Percentiles rank a stretch among this genome's conserved stretches.
Conservation (phyloP, 2,113 vertebrate species). For the Circaetus gallicus region DNA sequence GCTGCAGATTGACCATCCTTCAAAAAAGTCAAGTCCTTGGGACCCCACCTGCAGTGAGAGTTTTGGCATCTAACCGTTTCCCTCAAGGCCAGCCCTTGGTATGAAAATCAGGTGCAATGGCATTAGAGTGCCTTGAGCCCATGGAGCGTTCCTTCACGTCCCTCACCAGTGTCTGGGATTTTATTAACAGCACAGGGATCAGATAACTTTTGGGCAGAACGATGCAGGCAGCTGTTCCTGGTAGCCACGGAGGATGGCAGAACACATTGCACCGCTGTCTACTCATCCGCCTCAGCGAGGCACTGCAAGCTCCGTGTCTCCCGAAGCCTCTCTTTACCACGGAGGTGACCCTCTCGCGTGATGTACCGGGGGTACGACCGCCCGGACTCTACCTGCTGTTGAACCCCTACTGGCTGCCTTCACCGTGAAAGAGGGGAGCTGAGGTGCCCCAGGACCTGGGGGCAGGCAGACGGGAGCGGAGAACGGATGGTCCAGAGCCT, state of each 20-base stretch:
- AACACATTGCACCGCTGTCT: fast-evolving
- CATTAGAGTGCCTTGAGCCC: not conserved
- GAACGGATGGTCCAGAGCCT: not conserved
- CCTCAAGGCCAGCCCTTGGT: not conserved
- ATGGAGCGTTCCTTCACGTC: not conserved
- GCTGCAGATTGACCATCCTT: not conserved
- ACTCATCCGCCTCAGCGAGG: not conserved
- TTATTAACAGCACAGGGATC: not conserved
- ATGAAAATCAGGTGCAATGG: not conserved
- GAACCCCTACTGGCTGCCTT: not conserved
- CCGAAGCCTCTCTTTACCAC: not conserved
- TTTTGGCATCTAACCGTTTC: not conserved
- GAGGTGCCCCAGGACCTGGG: not conserved
- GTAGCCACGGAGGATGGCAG: not conserved
- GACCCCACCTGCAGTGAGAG: not conserved
- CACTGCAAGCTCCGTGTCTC: not conserved
- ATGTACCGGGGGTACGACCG: not conserved
- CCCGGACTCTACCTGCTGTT: not conserved
- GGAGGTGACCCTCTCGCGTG: not conserved
- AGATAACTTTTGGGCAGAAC: not conserved
- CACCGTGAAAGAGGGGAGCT: not conserved
- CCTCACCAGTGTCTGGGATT: not conserved
- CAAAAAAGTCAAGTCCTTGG: not conserved
- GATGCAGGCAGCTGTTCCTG: not conserved
- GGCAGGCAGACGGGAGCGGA: not conserved